Conservation (phyloP, 2,888 invertebrate species). For the Chymomyza procnemis region DNA sequence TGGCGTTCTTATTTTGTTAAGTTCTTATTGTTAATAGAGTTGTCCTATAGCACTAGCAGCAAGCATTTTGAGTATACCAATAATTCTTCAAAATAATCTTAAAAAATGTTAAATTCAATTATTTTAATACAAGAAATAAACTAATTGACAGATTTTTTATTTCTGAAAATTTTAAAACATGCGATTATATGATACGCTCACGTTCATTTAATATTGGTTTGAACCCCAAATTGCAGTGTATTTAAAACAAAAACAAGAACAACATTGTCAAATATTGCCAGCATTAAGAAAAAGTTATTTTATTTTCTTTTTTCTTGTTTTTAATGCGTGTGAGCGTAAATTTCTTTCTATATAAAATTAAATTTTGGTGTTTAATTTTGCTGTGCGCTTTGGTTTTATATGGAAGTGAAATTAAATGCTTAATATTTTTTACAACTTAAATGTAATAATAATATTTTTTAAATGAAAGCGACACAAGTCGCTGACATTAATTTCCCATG, state of each 20-base stretch:
- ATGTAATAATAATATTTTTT: not conserved
- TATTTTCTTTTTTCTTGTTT: not conserved
- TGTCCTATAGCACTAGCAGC: too few species aligned
- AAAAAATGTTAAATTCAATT: too few species aligned
- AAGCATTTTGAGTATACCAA: too few species aligned
- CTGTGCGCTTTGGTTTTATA: conserved; percentile 3
- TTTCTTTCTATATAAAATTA: not conserved
- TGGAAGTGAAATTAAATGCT: not conserved
- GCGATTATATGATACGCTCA: too few species aligned
- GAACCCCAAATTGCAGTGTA: too few species aligned
- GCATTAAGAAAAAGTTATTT: not conserved
- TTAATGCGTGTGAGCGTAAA: not conserved
- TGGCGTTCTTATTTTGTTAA: too few species aligned
- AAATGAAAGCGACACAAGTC: not conserved
- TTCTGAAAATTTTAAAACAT: too few species aligned
- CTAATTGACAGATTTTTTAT: too few species aligned
- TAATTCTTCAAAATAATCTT: too few species aligned
- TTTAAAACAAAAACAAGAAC: not conserved
- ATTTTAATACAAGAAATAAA: too few species aligned
- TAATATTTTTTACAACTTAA: not conserved
- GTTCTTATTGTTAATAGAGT: too few species aligned
- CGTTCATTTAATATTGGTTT: too few species aligned
- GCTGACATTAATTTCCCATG: not conserved
- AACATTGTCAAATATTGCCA: not conserved
- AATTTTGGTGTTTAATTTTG: not conserved